Percentiles rank a stretch among this genome's conserved stretches.
phyloP scores from a whole-genome alignment of 2,888 invertebrate genomes.

The Parnassius mnemosyne region DNA sequence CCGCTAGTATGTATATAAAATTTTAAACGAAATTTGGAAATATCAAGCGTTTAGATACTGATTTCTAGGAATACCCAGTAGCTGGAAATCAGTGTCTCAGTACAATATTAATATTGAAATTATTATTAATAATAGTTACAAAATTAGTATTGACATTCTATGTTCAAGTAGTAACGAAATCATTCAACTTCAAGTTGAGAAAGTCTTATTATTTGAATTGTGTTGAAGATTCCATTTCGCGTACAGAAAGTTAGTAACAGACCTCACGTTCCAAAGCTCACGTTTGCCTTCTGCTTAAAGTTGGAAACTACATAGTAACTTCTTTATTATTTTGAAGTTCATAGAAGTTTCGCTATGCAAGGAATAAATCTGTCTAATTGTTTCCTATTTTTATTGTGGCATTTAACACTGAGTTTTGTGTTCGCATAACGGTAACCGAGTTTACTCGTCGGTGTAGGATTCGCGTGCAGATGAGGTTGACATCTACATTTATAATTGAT shows the following conservation, averaged over 20 bases:
- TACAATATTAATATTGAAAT: too few relatives aligned
- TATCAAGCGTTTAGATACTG: too few relatives aligned
- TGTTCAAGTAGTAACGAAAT: slow-evolving; percentile 1
- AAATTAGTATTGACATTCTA: slow-evolving; percentile 8
- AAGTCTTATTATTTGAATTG: slow-evolving; percentile 20
- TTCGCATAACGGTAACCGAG: too few relatives aligned
- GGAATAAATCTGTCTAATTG: slow-evolving; percentile 7
- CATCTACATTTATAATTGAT: too few relatives aligned
- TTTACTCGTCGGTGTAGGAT: too few relatives aligned
- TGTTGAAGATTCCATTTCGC: slow-evolving; percentile 18
- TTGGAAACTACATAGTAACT: slow-evolving; percentile 23
- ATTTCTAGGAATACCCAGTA: neutral
- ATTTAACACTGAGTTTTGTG: too few relatives aligned
- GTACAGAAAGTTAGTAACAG: slow-evolving; percentile 13
- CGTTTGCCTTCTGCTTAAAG: slow-evolving; percentile 24
- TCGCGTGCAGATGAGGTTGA: too few relatives aligned
- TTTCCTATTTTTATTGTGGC: too few relatives aligned
- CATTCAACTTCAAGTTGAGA: slow-evolving; percentile 11
- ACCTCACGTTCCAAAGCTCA: slow-evolving; percentile 22
- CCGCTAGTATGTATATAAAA: too few relatives aligned
- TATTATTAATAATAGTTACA: too few relatives aligned
- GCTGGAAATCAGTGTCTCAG: too few relatives aligned
- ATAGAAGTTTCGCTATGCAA: slow-evolving; percentile 10
- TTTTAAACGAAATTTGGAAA: too few relatives aligned
- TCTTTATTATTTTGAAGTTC: slow-evolving; percentile 19